A percentile compares a stretch with the other conserved stretches of the same genome.
These are phyloP conservation scores for Olivierus martensii DNA, from an alignment of 1,140 invertebrate genomes.

Conservation along the genomic window DNA sequence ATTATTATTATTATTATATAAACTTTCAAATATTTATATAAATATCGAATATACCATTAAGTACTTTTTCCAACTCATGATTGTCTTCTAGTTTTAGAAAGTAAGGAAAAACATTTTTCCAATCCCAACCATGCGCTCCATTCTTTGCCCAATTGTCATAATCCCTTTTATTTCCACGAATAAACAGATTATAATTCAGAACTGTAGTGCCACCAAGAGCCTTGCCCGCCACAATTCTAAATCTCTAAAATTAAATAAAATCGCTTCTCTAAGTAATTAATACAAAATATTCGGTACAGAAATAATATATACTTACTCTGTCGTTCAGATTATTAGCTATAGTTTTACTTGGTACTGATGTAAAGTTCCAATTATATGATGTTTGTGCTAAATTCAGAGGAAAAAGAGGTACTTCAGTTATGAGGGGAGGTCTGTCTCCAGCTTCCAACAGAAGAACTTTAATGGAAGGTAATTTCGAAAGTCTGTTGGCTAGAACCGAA, in stretches of 20 bases:
- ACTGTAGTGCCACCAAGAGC: conserved; percentile 50
- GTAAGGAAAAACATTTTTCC: conserved; percentile 54
- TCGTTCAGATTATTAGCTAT: too few relatives aligned
- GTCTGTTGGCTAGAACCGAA: neutral
- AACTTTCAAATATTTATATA: too few relatives aligned
- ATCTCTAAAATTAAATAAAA: too few relatives aligned
- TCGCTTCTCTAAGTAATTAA: too few relatives aligned
- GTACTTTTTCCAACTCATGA: neutral
- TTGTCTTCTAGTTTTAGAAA: conserved; percentile 39
- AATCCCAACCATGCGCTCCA: conserved; percentile 79
- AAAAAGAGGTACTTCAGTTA: neutral
- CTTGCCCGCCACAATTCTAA: neutral
- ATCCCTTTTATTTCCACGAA: conserved; percentile 66
- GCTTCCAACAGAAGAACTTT: conserved; percentile 1
- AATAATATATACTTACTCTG: too few relatives aligned
- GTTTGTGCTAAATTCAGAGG: too few relatives aligned
- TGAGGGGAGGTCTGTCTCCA: neutral
- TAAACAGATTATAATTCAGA: conserved; percentile 77
- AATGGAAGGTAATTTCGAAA: neutral
- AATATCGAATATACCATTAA: neutral
- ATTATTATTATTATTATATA: too few relatives aligned
- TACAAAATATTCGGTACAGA: too few relatives aligned
- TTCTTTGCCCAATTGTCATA: conserved; percentile 71
- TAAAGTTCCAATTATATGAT: too few relatives aligned
- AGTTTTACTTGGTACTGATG: too few relatives aligned